These are phyloP conservation scores for Mormyrus proboscirostris DNA, from an alignment of 2,797 vertebrate genomes.

Conservation along the genomic window DNA sequence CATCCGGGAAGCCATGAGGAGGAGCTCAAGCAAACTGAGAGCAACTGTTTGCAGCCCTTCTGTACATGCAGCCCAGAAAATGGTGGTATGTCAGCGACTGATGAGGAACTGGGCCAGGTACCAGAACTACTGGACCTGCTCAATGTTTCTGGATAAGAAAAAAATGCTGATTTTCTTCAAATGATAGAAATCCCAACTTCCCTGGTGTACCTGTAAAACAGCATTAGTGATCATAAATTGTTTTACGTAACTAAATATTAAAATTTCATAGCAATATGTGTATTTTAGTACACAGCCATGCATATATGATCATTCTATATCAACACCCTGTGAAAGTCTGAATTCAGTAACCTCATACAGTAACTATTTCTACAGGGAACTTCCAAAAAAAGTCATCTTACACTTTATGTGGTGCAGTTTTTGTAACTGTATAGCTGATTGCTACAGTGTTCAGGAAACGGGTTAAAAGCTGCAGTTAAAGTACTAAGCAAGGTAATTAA, in stretches of 20 bases:
- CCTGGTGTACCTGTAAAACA: neutral
- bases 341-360: neutral
- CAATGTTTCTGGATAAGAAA: neutral
- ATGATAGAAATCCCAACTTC: neutral
- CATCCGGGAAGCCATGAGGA: neutral
- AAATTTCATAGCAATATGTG: neutral
- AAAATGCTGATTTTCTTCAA: neutral
- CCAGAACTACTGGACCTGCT: neutral
- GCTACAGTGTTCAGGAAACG: neutral
- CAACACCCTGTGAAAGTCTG: neutral
- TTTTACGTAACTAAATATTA: neutral
- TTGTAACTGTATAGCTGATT: neutral
- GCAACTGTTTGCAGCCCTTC: neutral
- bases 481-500: slow-evolving; percentile 1
- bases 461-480: neutral
- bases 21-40: neutral
- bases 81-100: neutral
- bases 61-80: neutral
- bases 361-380: neutral
- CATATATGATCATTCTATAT: neutral
- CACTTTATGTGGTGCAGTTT: neutral
- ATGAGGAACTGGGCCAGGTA: neutral
- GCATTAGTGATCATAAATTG: neutral
- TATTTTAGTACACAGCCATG: neutral
- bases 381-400: neutral